These are phyloP conservation scores for Chloroceryle aenea DNA, from an alignment of 2,113 vertebrate species.

Conservation along the genomic window DNA sequence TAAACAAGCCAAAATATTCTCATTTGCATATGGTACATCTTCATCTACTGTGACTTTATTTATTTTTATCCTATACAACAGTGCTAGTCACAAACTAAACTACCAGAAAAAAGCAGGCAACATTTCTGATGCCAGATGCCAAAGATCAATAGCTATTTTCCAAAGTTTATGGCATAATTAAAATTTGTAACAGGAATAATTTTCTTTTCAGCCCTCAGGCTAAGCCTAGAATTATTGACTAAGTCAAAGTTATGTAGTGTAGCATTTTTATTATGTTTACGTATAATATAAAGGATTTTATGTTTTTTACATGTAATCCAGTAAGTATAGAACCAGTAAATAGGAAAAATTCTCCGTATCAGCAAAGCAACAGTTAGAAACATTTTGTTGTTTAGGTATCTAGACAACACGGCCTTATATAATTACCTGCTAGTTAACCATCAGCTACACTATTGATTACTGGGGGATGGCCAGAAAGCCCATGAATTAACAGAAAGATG, in stretches of 20 bases:
- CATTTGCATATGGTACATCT: conserved; percentile 7
- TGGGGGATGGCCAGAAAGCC: conserved; percentile 12
- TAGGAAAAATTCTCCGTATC: not conserved
- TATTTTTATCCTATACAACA: conserved; percentile 59
- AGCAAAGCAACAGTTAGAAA: conserved; percentile 42
- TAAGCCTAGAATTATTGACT: conserved; percentile 78
- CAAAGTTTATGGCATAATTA: conserved; percentile 83
- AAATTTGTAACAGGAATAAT: conserved; percentile 82
- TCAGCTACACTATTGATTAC: not conserved
- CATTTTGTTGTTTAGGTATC: not conserved
- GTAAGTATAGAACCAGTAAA: conserved; percentile 61
- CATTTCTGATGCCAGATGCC: conserved; percentile 72
- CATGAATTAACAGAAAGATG: not conserved
- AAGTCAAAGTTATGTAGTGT: conserved; percentile 71
- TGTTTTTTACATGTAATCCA: conserved; percentile 70
- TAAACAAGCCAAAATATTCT: conserved; percentile 59
- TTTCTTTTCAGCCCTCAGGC: conserved; percentile 75
- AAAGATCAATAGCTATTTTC: conserved; percentile 82
- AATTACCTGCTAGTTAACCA: not conserved
- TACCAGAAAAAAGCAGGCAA: conserved; percentile 44
- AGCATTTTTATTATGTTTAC: conserved; percentile 77
- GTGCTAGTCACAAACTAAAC: conserved; percentile 36
- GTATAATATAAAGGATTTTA: conserved; percentile 74
- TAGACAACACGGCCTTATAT: not conserved
- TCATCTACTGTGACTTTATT: conserved; percentile 53